These are phyloP conservation scores for Mizuhopecten yessoensis DNA, from an alignment of 1,140 invertebrate species.

Conservation along the genomic window DNA sequence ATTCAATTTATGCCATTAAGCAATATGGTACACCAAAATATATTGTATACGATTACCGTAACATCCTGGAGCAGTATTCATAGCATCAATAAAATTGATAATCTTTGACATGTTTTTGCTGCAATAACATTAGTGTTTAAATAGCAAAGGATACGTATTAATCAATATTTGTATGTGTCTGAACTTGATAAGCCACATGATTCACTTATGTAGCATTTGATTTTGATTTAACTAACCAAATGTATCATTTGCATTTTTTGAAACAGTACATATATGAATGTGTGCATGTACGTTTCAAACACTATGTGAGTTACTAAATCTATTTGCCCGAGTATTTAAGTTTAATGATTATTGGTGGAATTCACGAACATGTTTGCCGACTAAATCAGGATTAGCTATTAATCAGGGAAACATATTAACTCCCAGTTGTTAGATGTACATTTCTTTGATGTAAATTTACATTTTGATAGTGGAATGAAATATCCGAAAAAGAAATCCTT, in stretches of 20 bases:
- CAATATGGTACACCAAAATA: not conserved
- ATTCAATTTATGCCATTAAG: slow-evolving; percentile 29
- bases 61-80: not conserved
- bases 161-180: no score
- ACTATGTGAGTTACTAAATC: not conserved
- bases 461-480: not conserved
- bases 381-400: not conserved
- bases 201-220: no score
- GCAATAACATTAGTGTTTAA: no score
- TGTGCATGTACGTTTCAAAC: not conserved
- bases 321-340: not conserved
- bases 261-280: not conserved
- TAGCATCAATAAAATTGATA: no score
- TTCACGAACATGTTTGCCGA: not conserved
- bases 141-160: no score
- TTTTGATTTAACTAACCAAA: not conserved
- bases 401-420: slow-evolving; percentile 28
- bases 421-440: slow-evolving; percentile 32
- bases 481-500: slow-evolving; percentile 35
- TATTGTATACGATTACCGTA: no score
- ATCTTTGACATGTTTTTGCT: no score
- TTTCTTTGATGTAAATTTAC: slow-evolving; percentile 40
- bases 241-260: not conserved
- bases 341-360: slow-evolving; percentile 1
- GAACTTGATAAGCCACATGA: no score